phyloP scores from a whole-genome alignment of 2,888 invertebrate genomes.

The Oscheius sp. region DNA sequence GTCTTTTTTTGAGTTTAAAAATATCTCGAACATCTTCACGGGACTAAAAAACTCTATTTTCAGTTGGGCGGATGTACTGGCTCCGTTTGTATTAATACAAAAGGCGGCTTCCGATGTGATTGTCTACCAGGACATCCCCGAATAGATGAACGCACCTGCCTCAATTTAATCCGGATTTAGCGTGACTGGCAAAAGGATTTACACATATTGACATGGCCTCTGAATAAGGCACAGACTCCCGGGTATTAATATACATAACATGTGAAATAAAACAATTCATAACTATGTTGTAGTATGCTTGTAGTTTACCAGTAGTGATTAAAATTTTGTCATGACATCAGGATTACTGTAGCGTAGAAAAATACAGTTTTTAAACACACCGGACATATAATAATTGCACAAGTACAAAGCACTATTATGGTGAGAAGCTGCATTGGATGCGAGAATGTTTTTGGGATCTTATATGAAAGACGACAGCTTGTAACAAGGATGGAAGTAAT shows the following conservation, averaged over 20 bases:
- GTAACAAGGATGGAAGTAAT: neutral
- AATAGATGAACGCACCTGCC: slow-evolving; percentile 64
- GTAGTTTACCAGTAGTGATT: slow-evolving; percentile 5
- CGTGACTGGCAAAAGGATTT: neutral
- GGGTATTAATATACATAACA: slow-evolving; percentile 11
- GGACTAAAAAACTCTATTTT: slow-evolving; percentile 28
- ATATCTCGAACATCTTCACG: neutral
- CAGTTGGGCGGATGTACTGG: slow-evolving; percentile 71
- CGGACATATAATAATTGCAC: slow-evolving; percentile 30
- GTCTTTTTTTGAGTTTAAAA: neutral
- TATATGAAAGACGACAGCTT: slow-evolving; percentile 13
- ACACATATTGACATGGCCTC: slow-evolving; percentile 4
- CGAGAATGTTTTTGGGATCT: slow-evolving; percentile 13
- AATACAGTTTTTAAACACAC: slow-evolving; percentile 18
- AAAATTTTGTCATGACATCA: slow-evolving; percentile 21
- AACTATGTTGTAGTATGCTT: neutral
- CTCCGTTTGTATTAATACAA: slow-evolving; percentile 67
- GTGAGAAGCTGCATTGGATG: slow-evolving; percentile 9
- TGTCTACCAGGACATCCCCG: slow-evolving; percentile 70
- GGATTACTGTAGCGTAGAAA: neutral
- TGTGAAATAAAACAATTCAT: neutral
- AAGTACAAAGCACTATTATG: slow-evolving; percentile 28
- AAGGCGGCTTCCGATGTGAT: slow-evolving; percentile 70
- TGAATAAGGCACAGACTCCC: neutral
- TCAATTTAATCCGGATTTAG: slow-evolving; percentile 65